phyloP scores from a whole-genome alignment of 1,140 invertebrate genomes.

The Diorhabda carinulata region DNA sequence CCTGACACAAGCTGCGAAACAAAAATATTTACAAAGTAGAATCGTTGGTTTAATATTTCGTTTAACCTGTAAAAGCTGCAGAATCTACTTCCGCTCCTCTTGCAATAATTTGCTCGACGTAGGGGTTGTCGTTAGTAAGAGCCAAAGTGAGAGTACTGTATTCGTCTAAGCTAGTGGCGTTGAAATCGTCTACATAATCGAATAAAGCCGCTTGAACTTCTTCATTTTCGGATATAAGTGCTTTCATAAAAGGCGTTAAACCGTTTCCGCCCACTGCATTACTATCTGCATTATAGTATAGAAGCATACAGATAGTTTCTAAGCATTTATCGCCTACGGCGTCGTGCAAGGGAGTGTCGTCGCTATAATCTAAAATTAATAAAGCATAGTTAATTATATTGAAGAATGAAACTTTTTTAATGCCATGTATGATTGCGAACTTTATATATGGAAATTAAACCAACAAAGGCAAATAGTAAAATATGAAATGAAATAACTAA shows the following conservation, averaged over 20 bases:
- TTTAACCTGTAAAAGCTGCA: neutral
- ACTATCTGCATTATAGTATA: slow-evolving; percentile 31
- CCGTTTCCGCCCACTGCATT: slow-evolving; percentile 19
- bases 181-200: slow-evolving; percentile 29
- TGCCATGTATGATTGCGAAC: too few relatives aligned
- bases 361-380: slow-evolving; percentile 21
- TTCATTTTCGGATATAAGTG: slow-evolving; percentile 10
- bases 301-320: slow-evolving; percentile 30
- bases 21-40: neutral
- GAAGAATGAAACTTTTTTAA: too few relatives aligned
- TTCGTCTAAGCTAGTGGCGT: slow-evolving; percentile 10
- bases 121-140: slow-evolving; percentile 13
- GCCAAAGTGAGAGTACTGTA: slow-evolving; percentile 20
- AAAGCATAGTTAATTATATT: too few relatives aligned
- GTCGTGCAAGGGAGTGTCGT: slow-evolving; percentile 26
- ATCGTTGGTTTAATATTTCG: neutral
- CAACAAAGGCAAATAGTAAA: too few relatives aligned
- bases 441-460: too few relatives aligned
- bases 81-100: slow-evolving; percentile 24
- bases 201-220: slow-evolving; percentile 24
- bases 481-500: too few relatives aligned
- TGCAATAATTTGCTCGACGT: slow-evolving; percentile 24
- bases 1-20: slow-evolving; percentile 20
- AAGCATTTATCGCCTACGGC: slow-evolving; percentile 19
- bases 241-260: slow-evolving; percentile 29